phyloP scores from a whole-genome alignment of 2,113 vertebrate genomes.

The Erinaceus europaeus region DNA sequence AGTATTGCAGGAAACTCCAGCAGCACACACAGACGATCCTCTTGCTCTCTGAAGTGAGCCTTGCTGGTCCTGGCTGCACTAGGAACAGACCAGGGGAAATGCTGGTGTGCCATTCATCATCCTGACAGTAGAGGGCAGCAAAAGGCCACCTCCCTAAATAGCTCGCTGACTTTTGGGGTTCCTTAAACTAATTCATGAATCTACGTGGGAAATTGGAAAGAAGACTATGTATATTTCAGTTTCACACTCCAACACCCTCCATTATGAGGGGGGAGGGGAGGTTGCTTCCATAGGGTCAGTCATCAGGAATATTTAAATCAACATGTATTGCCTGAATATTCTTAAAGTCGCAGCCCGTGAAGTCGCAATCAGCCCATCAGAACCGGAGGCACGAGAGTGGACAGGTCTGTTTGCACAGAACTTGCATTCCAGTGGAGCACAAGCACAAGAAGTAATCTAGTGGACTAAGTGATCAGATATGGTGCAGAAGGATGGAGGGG shows the following conservation, averaged over 20 bases:
- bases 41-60: not conserved
- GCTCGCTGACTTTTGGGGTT: rapidly evolving
- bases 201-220: not conserved
- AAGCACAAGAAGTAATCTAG: too few species aligned
- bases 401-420: rapidly evolving
- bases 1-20: too few species aligned
- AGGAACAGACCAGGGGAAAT: rapidly evolving
- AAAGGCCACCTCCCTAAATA: not conserved
- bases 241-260: too few species aligned
- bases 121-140: constrained; percentile 40
- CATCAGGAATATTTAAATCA: not conserved
- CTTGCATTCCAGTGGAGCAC: not conserved
- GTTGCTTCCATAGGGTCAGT: not conserved
- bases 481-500: not conserved
- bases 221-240: not conserved
- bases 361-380: not conserved
- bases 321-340: not conserved
- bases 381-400: not conserved
- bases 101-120: not conserved
- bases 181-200: not conserved
- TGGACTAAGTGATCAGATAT: rapidly evolving
- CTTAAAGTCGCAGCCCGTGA: not conserved
- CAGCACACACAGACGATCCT: too few species aligned
- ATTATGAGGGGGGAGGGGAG: too few species aligned
- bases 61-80: not conserved